These are phyloP conservation scores for Ceramica pisi DNA, from an alignment of 2,888 invertebrate genomes.

Conservation along the genomic window DNA sequence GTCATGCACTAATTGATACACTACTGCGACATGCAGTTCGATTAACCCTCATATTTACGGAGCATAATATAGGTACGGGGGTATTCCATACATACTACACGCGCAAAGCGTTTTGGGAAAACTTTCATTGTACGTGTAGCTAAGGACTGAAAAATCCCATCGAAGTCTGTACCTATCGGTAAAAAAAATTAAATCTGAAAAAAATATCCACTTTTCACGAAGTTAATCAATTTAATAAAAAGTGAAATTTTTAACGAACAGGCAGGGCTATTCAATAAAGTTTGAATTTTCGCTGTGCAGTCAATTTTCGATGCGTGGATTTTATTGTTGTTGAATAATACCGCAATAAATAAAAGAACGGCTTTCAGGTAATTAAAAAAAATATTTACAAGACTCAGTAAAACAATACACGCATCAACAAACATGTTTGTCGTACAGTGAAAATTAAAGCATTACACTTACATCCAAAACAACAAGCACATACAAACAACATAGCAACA, in stretches of 20 bases:
- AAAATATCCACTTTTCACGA: neutral
- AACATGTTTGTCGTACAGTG: neutral
- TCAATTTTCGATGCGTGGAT: neutral
- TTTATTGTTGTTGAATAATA: neutral
- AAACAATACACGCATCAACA: neutral
- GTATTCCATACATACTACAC: no score
- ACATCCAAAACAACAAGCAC: no score
- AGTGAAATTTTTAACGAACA: neutral
- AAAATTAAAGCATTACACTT: neutral
- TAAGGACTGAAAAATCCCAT: no score
- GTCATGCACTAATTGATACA: no score
- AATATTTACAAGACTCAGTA: neutral
- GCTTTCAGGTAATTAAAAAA: neutral
- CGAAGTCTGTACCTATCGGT: no score
- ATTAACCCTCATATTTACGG: no score
- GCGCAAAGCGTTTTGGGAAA: no score
- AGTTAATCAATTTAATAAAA: constrained; percentile 6
- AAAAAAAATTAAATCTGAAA: no score
- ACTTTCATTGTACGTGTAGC: no score
- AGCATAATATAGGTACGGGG: no score
- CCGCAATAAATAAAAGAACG: neutral
- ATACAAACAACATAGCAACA: no score
- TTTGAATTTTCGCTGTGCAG: constrained; percentile 28
- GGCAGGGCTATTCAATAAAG: constrained; percentile 13
- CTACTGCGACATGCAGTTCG: no score